These are phyloP conservation scores for Leptinotarsa texana DNA, from an alignment of 1,140 invertebrate species.

Conservation along the genomic window DNA sequence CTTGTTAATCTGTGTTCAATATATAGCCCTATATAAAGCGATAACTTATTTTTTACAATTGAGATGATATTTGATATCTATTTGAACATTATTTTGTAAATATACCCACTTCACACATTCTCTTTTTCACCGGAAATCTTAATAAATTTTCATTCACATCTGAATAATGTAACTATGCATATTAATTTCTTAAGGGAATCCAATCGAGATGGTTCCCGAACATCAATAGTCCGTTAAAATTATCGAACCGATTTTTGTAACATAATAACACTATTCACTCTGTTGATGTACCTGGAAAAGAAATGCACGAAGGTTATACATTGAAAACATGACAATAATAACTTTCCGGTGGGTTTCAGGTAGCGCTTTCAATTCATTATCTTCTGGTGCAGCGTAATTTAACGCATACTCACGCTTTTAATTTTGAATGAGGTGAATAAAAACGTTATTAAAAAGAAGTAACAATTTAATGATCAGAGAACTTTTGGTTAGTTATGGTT, in stretches of 20 bases:
- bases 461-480: constrained; percentile 21
- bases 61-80: too few relatives aligned
- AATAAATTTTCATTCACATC: too few relatives aligned
- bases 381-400: constrained; percentile 22
- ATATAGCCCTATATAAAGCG: too few relatives aligned
- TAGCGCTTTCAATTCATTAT: constrained; percentile 21
- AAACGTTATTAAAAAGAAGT: constrained; percentile 29
- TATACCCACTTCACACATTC: too few relatives aligned
- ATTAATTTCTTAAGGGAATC: too few relatives aligned
- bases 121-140: too few relatives aligned
- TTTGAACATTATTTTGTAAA: too few relatives aligned
- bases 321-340: constrained; percentile 12
- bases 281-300: not conserved
- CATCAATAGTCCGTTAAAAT: too few relatives aligned
- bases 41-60: too few relatives aligned
- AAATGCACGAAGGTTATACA: not conserved
- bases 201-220: too few relatives aligned
- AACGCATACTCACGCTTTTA: constrained; percentile 30
- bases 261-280: not conserved
- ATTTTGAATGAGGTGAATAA: constrained; percentile 22
- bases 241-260: not conserved
- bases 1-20: too few relatives aligned
- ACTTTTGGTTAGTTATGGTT: constrained; percentile 18
- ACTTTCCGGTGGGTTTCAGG: constrained; percentile 20
- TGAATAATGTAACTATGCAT: too few relatives aligned